These are phyloP conservation scores for Neodiprion fabricii DNA, from an alignment of 1,140 invertebrate species.

Conservation along the genomic window DNA sequence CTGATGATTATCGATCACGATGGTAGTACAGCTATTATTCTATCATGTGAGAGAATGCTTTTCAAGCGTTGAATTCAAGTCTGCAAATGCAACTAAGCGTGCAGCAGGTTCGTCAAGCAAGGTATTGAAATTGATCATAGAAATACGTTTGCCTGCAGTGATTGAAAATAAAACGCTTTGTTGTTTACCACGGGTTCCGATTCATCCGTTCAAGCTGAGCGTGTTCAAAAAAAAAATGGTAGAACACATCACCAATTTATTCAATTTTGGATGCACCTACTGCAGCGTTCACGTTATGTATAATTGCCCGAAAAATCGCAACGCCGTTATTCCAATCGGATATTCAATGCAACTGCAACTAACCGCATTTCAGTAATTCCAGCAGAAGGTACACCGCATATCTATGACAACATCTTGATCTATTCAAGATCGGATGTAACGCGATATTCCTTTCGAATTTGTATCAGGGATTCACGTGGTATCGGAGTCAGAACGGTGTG, in stretches of 20 bases:
- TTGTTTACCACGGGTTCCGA: not conserved
- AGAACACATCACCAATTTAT: not conserved
- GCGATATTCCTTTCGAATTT: not conserved
- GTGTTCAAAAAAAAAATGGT: not conserved
- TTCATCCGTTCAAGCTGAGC: not conserved
- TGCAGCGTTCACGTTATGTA: not conserved
- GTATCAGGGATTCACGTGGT: no score
- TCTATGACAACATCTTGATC: not conserved
- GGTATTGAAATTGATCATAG: no score
- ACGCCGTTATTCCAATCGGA: not conserved
- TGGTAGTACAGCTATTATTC: no score
- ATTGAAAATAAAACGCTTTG: not conserved
- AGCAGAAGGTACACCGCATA: not conserved
- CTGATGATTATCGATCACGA: no score
- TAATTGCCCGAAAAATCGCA: not conserved
- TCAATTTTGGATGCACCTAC: not conserved
- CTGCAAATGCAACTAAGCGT: no score
- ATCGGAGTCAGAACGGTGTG: no score
- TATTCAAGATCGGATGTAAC: not conserved
- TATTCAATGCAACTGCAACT: not conserved
- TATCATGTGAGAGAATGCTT: no score
- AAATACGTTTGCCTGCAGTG: no score
- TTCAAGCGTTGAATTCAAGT: no score
- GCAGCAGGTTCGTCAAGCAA: no score
- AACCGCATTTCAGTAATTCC: not conserved